phyloP scores from a whole-genome alignment of 2,113 vertebrate species.

The Myotis brandtii region DNA sequence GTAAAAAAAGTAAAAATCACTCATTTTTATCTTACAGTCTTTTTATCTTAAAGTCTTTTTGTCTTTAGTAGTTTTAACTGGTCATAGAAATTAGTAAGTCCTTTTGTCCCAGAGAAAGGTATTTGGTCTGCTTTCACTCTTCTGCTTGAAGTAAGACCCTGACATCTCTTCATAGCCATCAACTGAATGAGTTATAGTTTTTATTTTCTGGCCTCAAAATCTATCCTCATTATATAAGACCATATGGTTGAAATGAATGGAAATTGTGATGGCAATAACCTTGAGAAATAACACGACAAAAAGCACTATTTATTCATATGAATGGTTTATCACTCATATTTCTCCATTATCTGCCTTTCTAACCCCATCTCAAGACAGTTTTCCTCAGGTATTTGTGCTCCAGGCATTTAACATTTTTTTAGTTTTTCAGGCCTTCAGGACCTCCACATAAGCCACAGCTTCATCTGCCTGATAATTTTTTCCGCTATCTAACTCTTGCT shows the following conservation, averaged over 20 bases:
- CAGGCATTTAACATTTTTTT: not conserved
- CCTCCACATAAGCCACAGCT: not conserved
- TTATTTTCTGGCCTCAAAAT: constrained; percentile 21
- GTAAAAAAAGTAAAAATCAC: not conserved
- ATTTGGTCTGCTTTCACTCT: not conserved
- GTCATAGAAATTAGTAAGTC: not conserved
- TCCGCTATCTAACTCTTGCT: not conserved
- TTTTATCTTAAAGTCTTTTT: not conserved
- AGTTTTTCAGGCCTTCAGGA: not conserved
- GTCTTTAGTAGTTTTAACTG: not conserved
- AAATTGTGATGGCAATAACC: not conserved
- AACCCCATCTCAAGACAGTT: not conserved
- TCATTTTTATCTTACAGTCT: not conserved
- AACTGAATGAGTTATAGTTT: not conserved
- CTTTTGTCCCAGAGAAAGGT: not conserved
- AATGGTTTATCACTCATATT: not conserved
- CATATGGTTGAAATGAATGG: not conserved
- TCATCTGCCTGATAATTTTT: not conserved
- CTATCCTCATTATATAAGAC: not conserved
- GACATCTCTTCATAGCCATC: not conserved
- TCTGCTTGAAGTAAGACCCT: not conserved
- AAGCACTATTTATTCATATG: not conserved
- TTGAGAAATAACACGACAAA: not conserved
- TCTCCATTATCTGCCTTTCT: not conserved
- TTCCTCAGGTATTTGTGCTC: not conserved